Percentiles rank a stretch among this genome's conserved stretches.
Conservation (phyloP, 2,888 invertebrate species). For the Mythimna albipuncta region DNA sequence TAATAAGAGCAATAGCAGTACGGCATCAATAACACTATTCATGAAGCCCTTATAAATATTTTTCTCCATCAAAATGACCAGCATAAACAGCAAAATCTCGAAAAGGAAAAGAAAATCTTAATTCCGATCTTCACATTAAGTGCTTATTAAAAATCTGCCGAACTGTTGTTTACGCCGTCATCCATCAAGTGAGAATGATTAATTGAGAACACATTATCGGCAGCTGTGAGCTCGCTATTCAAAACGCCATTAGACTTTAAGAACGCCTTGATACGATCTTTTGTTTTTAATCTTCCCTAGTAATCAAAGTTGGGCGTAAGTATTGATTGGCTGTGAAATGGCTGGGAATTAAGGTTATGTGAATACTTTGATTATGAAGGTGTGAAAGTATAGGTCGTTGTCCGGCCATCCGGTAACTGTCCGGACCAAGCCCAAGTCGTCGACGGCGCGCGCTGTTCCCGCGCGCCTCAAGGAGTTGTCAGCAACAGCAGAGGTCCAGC, state of each 20-base stretch:
- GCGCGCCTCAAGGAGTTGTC: no score
- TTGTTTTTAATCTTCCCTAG: slow-evolving; percentile 62
- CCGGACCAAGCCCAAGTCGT: no score
- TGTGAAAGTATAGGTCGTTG: no score
- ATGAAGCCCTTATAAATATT: not conserved
- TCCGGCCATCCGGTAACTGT: no score
- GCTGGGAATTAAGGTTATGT: slow-evolving; percentile 12
- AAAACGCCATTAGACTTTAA: slow-evolving; percentile 71
- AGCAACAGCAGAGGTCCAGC: no score
- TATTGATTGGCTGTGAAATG: slow-evolving; percentile 52
- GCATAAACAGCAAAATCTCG: slow-evolving; percentile 21
- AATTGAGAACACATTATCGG: slow-evolving; percentile 80
- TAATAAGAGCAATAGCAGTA: no score
- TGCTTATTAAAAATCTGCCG: slow-evolving; percentile 67
- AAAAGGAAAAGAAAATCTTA: slow-evolving; percentile 44
- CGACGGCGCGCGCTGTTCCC: no score
- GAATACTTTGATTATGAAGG: slow-evolving; percentile 8
- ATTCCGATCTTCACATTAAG: slow-evolving; percentile 58
- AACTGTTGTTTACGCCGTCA: slow-evolving; percentile 73
- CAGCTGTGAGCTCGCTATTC: slow-evolving; percentile 69
- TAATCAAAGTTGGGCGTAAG: slow-evolving; percentile 55
- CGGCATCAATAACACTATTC: no score
- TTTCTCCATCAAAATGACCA: slow-evolving; percentile 32
- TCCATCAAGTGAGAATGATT: slow-evolving; percentile 77
- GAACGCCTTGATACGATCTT: slow-evolving; percentile 60